These are phyloP conservation scores for Agapornis canus DNA, from an alignment of 2,797 vertebrate species.

Conservation along the genomic window DNA sequence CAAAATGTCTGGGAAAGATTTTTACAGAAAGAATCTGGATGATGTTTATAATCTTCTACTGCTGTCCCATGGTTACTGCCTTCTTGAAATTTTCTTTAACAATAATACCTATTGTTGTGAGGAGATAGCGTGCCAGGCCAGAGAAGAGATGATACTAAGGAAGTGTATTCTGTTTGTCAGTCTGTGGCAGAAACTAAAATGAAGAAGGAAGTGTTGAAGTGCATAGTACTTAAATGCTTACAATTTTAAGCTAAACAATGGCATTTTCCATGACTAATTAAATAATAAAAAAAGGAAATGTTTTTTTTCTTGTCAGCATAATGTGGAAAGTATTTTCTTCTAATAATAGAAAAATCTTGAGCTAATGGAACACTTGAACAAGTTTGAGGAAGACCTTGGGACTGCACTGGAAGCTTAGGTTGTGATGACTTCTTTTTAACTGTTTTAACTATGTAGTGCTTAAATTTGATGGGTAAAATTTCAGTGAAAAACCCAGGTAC, in stretches of 20 bases:
- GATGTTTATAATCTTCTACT: not conserved
- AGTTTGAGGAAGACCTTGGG: not conserved
- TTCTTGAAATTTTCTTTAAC: not conserved
- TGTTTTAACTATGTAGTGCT: not conserved
- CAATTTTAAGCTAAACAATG: not conserved
- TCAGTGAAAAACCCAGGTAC: not conserved
- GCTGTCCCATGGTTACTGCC: not conserved
- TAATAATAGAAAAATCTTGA: slow-evolving; percentile 33
- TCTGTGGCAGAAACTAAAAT: not conserved
- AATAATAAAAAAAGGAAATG: slow-evolving; percentile 20
- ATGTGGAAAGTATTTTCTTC: slow-evolving; percentile 54
- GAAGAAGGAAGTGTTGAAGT: not conserved
- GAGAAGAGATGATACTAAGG: not conserved
- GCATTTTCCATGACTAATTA: not conserved
- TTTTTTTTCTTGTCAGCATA: not conserved
- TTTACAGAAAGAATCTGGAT: not conserved
- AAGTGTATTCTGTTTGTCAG: not conserved
- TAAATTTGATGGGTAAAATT: not conserved
- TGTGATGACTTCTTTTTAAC: not conserved
- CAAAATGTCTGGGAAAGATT: not conserved
- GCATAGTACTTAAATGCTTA: not conserved
- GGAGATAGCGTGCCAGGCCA: not conserved
- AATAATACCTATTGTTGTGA: not conserved
- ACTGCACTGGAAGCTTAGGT: not conserved
- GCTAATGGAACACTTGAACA: not conserved